Conservation (phyloP, 2,888 invertebrate genomes). For the Subacronicta megacephala region DNA sequence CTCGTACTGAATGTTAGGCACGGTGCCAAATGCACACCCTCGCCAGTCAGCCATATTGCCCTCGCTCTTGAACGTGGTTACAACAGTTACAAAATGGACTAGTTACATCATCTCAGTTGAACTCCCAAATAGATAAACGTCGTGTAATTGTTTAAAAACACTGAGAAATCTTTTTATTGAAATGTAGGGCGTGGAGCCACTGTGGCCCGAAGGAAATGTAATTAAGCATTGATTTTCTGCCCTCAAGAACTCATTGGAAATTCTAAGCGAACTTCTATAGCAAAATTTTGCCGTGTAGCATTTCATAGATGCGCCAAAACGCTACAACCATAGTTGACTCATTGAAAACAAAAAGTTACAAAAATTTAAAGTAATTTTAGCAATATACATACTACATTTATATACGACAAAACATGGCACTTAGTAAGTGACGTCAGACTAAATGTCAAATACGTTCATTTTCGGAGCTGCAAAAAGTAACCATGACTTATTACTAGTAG, state of each 20-base stretch:
- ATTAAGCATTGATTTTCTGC: constrained; percentile 13
- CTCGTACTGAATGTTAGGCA: constrained; percentile 18
- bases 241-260: constrained; percentile 4
- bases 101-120: no score
- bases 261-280: no score
- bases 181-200: constrained; percentile 1
- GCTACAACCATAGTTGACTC: no score
- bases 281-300: no score
- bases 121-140: no score
- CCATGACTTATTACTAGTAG: constrained; percentile 25
- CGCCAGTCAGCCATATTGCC: constrained; percentile 10
- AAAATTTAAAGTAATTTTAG: no score
- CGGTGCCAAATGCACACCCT: constrained; percentile 31
- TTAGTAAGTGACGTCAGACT: not conserved
- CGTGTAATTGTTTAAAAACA: no score
- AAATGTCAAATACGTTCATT: constrained; percentile 1
- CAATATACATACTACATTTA: no score
- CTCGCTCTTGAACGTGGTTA: constrained; percentile 31
- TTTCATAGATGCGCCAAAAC: no score
- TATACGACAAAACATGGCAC: no score
- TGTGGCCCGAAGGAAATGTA: constrained; percentile 1
- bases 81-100: not conserved
- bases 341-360: no score
- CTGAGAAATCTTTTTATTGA: no score
- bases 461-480: constrained; percentile 26